Base-by-base conservation (phyloP, 2,888 invertebrate species). In the Mactromeris polynyma region DNA sequence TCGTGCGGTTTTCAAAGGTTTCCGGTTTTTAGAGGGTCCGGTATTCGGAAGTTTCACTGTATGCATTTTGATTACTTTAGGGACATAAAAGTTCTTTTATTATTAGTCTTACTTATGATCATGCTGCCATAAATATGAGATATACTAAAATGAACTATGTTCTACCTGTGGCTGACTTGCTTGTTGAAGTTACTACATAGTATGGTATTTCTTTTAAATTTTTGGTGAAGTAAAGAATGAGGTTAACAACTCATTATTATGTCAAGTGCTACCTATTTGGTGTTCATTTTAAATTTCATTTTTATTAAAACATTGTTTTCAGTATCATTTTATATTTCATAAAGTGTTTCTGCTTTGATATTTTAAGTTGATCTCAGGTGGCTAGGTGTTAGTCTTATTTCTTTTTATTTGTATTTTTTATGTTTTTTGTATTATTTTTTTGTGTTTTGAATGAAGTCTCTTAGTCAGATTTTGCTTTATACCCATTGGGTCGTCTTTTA, bases 361-460 rank as follows among this genome's bases (percentile, higher is more conserved):
- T 64, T 64, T 64, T 26, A 64, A 7, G 58, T 26, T 64, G 58
- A 64, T 64, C 58, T 64, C 58, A 64, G 58, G 58, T 64, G n/a
- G 7, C 26, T 64, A 64, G 58, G 26, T 26, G 58, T 26, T 26
- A 9, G 26, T 4, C 9, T 4, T 64, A 11, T 26, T n/a, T 26
- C 26, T 64, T 64, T 64, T 64, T 64, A 64, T 64, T n/a, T 64
- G 26, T 64, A 1, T 64, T 64, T 11, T 64, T 58, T 64, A 2
- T n/a, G 26, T 7, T 26, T 64, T 64, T 26, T 64, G 26, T 64
- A 64, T 64, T 26, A 14, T 9, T 51, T 64, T 64, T 26, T 64
- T 64, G n/a, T 64, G n/a, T 26, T 26, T 64, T 64, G 6, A 64
- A 64, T 64, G 58, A 64, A 26, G 11, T 64, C 58, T 64, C 26